phyloP scores from a whole-genome alignment of 2,113 vertebrate species.

The Bagarius yarrelli region DNA sequence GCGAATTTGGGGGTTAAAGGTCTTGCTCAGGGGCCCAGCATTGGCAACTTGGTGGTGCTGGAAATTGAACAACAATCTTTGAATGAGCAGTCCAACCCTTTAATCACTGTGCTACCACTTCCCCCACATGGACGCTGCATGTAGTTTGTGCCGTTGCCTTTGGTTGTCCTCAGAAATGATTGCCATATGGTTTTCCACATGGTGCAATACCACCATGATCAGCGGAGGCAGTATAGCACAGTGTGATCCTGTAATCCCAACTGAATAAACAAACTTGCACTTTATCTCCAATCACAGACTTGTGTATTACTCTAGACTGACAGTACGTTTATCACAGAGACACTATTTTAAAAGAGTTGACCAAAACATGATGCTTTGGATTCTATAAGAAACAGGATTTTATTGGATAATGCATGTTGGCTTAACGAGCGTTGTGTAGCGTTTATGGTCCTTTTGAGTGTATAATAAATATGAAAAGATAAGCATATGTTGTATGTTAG shows the following conservation, averaged over 20 bases:
- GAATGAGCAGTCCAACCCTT: no score
- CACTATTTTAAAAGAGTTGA: no score
- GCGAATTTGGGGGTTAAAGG: no score
- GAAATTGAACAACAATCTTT: no score
- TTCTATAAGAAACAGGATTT: neutral
- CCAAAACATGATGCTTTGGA: no score
- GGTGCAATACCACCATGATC: neutral
- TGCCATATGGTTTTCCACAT: neutral
- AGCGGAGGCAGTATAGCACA: neutral
- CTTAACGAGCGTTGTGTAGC: neutral
- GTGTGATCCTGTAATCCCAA: neutral
- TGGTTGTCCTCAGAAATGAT: neutral
- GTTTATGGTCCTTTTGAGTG: neutral
- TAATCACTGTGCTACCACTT: no score
- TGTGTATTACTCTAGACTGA: neutral
- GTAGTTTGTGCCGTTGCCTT: neutral
- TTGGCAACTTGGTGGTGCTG: no score
- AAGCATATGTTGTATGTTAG: no score
- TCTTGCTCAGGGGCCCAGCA: no score
- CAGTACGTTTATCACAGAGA: no score
- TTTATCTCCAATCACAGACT: neutral
- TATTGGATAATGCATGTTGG: neutral
- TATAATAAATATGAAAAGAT: neutral
- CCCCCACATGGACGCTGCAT: neutral
- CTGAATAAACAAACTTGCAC: neutral